phyloP scores from a whole-genome alignment of 2,797 vertebrate genomes.

The Notamacropus eugenii region DNA sequence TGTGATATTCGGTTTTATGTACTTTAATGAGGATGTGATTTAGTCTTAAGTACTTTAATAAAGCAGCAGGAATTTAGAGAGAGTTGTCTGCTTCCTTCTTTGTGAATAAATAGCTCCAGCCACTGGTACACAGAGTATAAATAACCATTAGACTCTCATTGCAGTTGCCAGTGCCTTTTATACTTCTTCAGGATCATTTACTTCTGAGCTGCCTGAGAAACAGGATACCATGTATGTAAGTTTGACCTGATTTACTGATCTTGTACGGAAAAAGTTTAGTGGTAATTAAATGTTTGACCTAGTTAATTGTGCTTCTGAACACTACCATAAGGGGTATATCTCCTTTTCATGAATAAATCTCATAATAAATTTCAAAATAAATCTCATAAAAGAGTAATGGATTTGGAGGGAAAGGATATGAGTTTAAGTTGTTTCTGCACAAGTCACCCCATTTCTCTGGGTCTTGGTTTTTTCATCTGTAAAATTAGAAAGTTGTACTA shows the following conservation, averaged over 20 bases:
- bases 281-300: conserved; percentile 35
- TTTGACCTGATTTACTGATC: conserved; percentile 41
- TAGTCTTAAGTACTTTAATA: neutral
- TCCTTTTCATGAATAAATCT: conserved; percentile 11
- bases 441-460: neutral
- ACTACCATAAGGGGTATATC: conserved; percentile 9
- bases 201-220: conserved; percentile 39
- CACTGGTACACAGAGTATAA: neutral
- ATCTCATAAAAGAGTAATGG: neutral
- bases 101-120: neutral
- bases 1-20: neutral
- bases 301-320: conserved; percentile 15
- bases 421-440: neutral
- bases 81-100: conserved; percentile 1
- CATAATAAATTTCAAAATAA: neutral
- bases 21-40: neutral
- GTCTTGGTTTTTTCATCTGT: neutral
- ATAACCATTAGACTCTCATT: conserved; percentile 18
- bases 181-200: conserved; percentile 3
- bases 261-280: conserved; percentile 49
- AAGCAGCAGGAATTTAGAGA: neutral
- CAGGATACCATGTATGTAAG: conserved; percentile 35
- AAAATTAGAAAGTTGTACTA: neutral
- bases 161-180: neutral
- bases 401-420: neutral